Conservation (phyloP, 2,797 vertebrate genomes). For the Poecile montanus region DNA sequence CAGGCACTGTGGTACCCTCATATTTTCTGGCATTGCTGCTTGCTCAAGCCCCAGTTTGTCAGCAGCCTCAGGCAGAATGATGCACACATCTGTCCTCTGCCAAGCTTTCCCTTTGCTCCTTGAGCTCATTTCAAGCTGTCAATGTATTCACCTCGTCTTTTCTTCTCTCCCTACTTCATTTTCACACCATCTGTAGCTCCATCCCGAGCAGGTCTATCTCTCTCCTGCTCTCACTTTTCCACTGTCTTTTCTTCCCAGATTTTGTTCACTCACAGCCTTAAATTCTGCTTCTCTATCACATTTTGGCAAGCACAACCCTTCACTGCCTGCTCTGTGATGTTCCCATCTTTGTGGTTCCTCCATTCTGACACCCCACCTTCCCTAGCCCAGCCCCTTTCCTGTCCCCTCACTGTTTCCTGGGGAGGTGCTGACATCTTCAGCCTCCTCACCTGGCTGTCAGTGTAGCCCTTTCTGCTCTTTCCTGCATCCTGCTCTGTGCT, state of each 20-base stretch:
- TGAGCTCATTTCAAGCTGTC: neutral
- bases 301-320: neutral
- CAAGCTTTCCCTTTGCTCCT: neutral
- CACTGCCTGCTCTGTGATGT: neutral
- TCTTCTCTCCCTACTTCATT: neutral
- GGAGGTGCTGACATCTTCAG: neutral
- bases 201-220: neutral
- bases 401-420: neutral
- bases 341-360: neutral
- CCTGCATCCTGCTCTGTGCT: neutral
- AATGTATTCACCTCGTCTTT: neutral
- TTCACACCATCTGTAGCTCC: neutral
- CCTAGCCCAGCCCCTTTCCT: neutral
- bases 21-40: neutral
- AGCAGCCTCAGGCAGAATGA: conserved; percentile 9
- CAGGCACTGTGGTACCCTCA: neutral
- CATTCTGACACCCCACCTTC: neutral
- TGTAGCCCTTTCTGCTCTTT: neutral
- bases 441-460: neutral
- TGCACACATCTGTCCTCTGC: neutral
- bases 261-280: neutral
- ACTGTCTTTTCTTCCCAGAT: neutral
- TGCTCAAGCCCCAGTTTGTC: neutral
- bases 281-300: neutral
- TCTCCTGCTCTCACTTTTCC: neutral